A percentile compares a stretch with the other conserved stretches of the same genome.
phyloP scores from a whole-genome alignment of 1,140 invertebrate species.

The Leptinotarsa texana region DNA sequence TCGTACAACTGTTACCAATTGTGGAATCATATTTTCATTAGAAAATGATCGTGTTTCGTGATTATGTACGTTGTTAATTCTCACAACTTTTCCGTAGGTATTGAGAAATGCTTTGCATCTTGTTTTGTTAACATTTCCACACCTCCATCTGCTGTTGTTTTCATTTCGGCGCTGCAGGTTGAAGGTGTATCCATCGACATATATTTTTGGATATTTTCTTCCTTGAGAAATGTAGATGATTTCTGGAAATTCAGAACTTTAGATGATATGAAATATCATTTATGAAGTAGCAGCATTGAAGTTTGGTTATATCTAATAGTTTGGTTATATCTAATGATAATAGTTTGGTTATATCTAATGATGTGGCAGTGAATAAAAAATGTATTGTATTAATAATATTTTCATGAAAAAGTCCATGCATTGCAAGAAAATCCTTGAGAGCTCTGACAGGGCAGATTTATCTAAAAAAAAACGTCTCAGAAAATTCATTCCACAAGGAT shows the following conservation, averaged over 20 bases:
- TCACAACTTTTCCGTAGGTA: conserved; percentile 30
- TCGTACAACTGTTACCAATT: conserved; percentile 24
- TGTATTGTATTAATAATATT: no score
- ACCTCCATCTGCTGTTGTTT: conserved; percentile 32
- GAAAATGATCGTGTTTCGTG: conserved; percentile 24
- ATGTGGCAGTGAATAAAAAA: not conserved
- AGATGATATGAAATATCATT: not conserved
- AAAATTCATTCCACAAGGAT: no score
- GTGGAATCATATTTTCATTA: conserved; percentile 15
- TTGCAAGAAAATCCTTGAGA: no score
- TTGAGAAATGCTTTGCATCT: conserved; percentile 33
- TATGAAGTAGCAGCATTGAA: not conserved
- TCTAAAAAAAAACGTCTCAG: no score
- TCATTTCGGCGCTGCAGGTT: conserved; percentile 20
- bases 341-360: not conserved
- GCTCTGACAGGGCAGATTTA: no score
- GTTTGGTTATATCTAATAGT: no score
- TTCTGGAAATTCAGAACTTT: conserved; percentile 13
- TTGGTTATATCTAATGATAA: not conserved
- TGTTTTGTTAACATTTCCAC: conserved; percentile 25
- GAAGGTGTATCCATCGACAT: conserved; percentile 11
- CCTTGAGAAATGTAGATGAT: conserved; percentile 14
- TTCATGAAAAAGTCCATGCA: no score
- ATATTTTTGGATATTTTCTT: conserved; percentile 15
- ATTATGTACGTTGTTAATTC: conserved; percentile 29